These are phyloP conservation scores for Nematolebias whitei DNA, from an alignment of 2,113 vertebrate species.

Conservation along the genomic window DNA sequence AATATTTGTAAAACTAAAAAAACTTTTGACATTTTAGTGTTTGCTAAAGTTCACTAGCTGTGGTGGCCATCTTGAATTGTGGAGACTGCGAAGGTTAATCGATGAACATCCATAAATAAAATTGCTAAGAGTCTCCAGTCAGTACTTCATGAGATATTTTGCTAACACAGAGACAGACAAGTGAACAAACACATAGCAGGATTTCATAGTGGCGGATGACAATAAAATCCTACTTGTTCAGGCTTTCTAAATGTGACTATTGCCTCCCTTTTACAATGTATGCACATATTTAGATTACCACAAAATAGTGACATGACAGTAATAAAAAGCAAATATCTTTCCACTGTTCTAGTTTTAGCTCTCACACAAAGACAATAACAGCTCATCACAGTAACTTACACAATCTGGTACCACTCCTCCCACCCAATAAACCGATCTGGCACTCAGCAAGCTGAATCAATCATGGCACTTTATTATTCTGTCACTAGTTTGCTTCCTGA, in stretches of 20 bases:
- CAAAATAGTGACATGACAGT: not conserved
- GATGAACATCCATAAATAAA: no score
- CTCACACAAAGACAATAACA: slow-evolving; percentile 45
- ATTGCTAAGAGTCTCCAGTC: no score
- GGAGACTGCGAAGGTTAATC: no score
- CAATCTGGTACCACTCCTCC: slow-evolving; percentile 73
- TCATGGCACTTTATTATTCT: slow-evolving; percentile 83
- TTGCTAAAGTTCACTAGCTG: no score
- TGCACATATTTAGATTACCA: not conserved
- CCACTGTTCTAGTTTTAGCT: slow-evolving; percentile 33
- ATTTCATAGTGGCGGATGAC: no score
- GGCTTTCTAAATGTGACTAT: not conserved
- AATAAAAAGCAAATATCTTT: slow-evolving; percentile 27
- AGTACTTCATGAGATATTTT: no score
- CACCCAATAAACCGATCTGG: slow-evolving; percentile 75
- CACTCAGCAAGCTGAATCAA: slow-evolving; percentile 76
- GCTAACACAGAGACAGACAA: no score
- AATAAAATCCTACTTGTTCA: not conserved
- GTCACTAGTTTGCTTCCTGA: slow-evolving; percentile 80
- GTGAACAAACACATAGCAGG: no score
- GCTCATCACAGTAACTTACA: slow-evolving; percentile 65
- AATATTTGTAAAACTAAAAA: no score
- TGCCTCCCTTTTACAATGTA: not conserved
- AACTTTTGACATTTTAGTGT: no score
- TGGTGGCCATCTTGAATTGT: no score